Evolutionary conservation across 2,888 invertebrate genomes (phyloP), one percentile per base, ranked within the genome.

Genomic region (Aquatica leii): DNA sequence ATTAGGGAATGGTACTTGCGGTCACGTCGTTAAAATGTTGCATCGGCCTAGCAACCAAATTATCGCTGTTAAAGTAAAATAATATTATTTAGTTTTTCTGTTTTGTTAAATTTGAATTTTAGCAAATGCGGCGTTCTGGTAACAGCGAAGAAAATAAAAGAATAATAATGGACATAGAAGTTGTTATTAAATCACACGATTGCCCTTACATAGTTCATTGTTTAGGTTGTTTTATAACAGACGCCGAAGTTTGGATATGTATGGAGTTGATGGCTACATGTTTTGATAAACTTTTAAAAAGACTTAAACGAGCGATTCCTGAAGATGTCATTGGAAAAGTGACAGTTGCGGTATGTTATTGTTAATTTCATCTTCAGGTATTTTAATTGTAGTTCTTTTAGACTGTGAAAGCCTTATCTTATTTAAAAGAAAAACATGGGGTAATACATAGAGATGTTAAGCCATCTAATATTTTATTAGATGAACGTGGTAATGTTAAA

Each of bases 181-280:
- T 99, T 50, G 97, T 99, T 60, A 87, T 97, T n/a, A 93, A 97
- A 71, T 97, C 97, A 17, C 95, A 97, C 77, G 97, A 96, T 82
- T 98, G 98, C 83, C 93, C 93, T 35, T 97, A 93, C 83, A 99
- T 99, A 73, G 98, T 99, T 73, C 90, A 95, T 80, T 99, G 98
- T 81, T 87, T 96, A 76, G 99, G 99, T 41, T 98, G 97, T 84
- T 98, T 99, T 83, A 97, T 99, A 58, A 97, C 95, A 0, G 95
- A 95, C 79, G 92, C 95, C 0, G 97, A 98, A 81, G 98, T 99
- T 0, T 98, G 98, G 97, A 98, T 99, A 78, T 99, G 98, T 81
- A 99, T 99, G 99, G 99, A 99, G 84, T 86, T 98, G 71, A 99
- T 99, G 99, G 92, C 96, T 11, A 97, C 97, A 15, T 99, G 99